Evolutionary conservation across 2,888 invertebrate genomes (phyloP).

Genomic region (Microctonus aethiopoides): DNA sequence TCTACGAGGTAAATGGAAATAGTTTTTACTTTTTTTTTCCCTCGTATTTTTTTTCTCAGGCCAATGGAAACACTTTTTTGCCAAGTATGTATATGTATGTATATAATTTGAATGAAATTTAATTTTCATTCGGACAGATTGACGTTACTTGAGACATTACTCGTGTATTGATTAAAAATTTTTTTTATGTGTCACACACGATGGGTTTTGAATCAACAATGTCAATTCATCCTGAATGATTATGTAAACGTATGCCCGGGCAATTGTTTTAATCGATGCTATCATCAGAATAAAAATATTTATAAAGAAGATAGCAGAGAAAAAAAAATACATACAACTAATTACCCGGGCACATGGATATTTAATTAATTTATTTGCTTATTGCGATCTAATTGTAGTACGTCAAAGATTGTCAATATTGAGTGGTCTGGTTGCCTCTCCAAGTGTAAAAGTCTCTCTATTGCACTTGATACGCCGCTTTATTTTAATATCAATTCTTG

Average conservation of each 20-base stretch:
- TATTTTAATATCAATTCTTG: slow-evolving; percentile 8
- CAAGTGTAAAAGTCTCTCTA: slow-evolving; percentile 1
- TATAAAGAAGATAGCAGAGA: slow-evolving; percentile 4
- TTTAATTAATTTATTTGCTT: slow-evolving; percentile 34
- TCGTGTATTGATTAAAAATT: background rate
- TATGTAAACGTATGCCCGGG: background rate
- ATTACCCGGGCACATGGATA: slow-evolving; percentile 1
- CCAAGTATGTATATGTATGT: background rate
- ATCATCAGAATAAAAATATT: slow-evolving; percentile 3
- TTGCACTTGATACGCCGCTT: slow-evolving; percentile 10
- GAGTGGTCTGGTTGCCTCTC: slow-evolving; percentile 46
- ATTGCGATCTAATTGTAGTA: slow-evolving; percentile 44
- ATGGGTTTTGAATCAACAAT: slow-evolving; percentile 1
- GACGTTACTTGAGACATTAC: background rate
- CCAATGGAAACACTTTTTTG: slow-evolving; percentile 35
- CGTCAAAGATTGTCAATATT: slow-evolving; percentile 60
- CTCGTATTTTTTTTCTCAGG: no score
- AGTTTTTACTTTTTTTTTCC: slow-evolving; percentile 9
- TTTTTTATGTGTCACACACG: slow-evolving; percentile 5
- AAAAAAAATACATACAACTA: background rate
- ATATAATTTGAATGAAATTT: background rate
- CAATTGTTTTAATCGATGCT: slow-evolving; percentile 20
- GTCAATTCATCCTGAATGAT: background rate
- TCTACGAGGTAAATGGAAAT: background rate
- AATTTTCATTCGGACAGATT: background rate